A percentile compares a stretch with the other conserved stretches of the same genome.
phyloP scores from a whole-genome alignment of 2,888 invertebrate species.

The Pomacea canaliculata region DNA sequence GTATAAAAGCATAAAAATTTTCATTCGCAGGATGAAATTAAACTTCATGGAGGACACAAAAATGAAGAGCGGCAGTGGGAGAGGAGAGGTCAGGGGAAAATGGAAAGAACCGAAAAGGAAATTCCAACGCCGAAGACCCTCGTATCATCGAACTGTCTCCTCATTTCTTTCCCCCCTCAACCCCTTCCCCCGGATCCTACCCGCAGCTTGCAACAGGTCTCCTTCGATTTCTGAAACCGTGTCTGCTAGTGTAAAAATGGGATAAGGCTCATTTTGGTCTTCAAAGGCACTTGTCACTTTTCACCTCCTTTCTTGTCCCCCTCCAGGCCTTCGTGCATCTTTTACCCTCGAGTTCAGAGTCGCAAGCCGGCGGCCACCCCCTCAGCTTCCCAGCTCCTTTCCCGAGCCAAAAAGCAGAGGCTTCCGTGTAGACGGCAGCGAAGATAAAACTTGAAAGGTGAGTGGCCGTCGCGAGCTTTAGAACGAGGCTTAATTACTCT shows the following conservation, averaged over 20 bases:
- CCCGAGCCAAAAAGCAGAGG: not conserved
- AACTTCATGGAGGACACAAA: no score
- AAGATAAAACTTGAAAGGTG: not conserved
- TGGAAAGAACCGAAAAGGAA: no score
- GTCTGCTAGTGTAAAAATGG: not conserved
- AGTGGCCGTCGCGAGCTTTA: not conserved
- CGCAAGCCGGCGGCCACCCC: not conserved
- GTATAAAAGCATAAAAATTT: no score
- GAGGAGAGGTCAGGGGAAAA: no score
- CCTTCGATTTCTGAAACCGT: not conserved
- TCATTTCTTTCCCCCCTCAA: not conserved
- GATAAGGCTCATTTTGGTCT: not conserved
- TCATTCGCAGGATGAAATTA: no score
- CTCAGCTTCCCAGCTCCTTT: not conserved
- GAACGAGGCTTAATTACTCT: not conserved
- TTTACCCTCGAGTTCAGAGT: not conserved
- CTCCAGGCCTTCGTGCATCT: not conserved
- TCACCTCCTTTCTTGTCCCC: not conserved
- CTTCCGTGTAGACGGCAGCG: not conserved
- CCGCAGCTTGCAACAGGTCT: not conserved
- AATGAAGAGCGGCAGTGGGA: no score
- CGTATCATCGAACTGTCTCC: no score
- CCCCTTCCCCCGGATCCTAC: not conserved
- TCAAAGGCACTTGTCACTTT: not conserved
- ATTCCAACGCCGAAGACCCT: no score